Conservation (phyloP, 2,113 vertebrate species). For the Rallus limicola region DNA sequence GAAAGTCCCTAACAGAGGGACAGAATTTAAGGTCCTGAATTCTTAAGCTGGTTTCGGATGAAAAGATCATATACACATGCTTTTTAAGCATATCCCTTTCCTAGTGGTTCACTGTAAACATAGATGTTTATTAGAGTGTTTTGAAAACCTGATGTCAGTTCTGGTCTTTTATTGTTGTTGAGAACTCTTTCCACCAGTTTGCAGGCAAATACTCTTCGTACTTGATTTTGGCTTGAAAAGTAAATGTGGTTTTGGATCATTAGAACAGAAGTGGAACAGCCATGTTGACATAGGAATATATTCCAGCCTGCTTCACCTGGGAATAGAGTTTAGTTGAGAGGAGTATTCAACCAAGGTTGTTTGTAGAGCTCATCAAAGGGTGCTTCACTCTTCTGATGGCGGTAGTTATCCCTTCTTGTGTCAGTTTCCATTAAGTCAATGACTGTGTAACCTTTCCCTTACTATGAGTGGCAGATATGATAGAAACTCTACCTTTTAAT, state of each 20-base stretch:
- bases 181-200: not conserved
- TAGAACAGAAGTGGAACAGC: not conserved
- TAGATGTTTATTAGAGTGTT: not conserved
- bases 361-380: constrained; percentile 7
- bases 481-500: not conserved
- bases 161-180: not conserved
- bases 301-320: not conserved
- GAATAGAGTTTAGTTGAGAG: not conserved
- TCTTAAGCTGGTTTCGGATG: not conserved
- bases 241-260: not conserved
- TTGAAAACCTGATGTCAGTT: not conserved
- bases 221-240: not conserved
- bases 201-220: not conserved
- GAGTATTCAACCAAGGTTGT: not conserved
- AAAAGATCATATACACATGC: not conserved
- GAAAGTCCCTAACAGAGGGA: not conserved
- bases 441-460: not conserved
- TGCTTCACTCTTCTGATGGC: fast-evolving
- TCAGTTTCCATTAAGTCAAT: constrained; percentile 4
- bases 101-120: not conserved
- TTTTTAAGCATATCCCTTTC: not conserved
- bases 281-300: not conserved
- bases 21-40: not conserved
- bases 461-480: not conserved
- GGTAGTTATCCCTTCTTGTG: not conserved